phyloP scores from a whole-genome alignment of 64 coral and sea anemone species.

The Montipora capricornis region DNA sequence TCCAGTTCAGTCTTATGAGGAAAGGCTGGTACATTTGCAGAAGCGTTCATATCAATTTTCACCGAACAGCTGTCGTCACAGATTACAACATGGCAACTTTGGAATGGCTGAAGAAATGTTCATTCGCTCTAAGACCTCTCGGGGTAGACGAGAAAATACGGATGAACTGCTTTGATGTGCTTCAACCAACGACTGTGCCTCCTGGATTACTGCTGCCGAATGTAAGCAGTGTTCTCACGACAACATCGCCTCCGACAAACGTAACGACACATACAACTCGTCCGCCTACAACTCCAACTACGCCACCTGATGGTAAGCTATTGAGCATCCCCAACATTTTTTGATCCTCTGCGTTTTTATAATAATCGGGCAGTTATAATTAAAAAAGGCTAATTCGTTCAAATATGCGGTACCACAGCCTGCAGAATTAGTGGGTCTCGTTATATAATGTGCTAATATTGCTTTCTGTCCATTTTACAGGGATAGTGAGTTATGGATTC shows the following conservation, averaged over 20 bases:
- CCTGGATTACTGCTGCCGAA: background rate
- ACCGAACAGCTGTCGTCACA: slow-evolving; percentile 57
- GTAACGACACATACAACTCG: background rate
- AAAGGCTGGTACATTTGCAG: slow-evolving; percentile 88
- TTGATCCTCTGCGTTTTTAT: no score
- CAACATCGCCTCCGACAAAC: slow-evolving; percentile 1
- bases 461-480: no score
- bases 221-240: background rate
- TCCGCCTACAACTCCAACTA: background rate
- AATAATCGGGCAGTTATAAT: no score
- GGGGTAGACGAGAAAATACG: slow-evolving; percentile 48
- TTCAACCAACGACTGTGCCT: background rate
- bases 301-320: slow-evolving; percentile 7
- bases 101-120: slow-evolving; percentile 74
- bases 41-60: slow-evolving; percentile 39
- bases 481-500: no score
- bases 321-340: no score
- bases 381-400: no score
- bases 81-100: slow-evolving; percentile 44
- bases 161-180: slow-evolving; percentile 74
- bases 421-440: no score
- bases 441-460: no score
- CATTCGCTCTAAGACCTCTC: slow-evolving; percentile 73
- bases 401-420: no score
- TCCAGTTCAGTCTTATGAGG: slow-evolving; percentile 70